phyloP scores from a whole-genome alignment of 2,888 invertebrate genomes.

The Eilema depressum region DNA sequence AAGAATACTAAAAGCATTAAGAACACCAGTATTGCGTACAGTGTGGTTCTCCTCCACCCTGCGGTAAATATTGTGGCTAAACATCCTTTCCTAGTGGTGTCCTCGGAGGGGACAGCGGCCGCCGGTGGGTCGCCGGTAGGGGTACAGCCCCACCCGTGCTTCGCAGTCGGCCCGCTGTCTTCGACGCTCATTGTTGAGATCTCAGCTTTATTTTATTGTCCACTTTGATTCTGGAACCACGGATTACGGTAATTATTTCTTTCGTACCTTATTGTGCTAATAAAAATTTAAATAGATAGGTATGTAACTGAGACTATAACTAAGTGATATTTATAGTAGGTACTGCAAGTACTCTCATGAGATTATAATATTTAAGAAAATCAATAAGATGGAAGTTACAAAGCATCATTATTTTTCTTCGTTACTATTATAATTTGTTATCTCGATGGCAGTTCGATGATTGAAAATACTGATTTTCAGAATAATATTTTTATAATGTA shows the following conservation, averaged over 20 bases:
- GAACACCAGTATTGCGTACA: conserved; percentile 94
- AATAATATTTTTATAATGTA: too few relatives aligned
- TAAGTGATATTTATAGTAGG: too few relatives aligned
- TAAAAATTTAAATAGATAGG: background rate
- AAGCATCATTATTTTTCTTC: background rate
- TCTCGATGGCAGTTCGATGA: too few relatives aligned
- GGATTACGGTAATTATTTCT: too few relatives aligned
- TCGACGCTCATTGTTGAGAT: conserved; percentile 62
- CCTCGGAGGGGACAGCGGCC: conserved; percentile 52
- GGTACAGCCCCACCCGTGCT: conserved; percentile 81
- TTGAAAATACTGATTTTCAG: too few relatives aligned
- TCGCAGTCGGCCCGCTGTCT: conserved; percentile 61
- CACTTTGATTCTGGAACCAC: conserved; percentile 63
- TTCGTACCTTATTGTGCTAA: too few relatives aligned
- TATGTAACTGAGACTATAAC: too few relatives aligned
- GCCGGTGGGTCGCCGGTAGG: conserved; percentile 75
- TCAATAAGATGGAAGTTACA: background rate
- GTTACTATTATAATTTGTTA: too few relatives aligned
- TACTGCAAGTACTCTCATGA: too few relatives aligned
- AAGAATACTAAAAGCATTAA: conserved; percentile 95
- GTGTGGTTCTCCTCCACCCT: conserved; percentile 97
- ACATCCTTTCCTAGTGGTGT: conserved; percentile 57
- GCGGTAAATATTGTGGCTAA: conserved; percentile 63
- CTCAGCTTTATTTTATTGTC: conserved; percentile 15
- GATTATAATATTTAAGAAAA: too few relatives aligned